Conservation (phyloP, 2,888 invertebrate genomes). For the Drosophila putrida region DNA sequence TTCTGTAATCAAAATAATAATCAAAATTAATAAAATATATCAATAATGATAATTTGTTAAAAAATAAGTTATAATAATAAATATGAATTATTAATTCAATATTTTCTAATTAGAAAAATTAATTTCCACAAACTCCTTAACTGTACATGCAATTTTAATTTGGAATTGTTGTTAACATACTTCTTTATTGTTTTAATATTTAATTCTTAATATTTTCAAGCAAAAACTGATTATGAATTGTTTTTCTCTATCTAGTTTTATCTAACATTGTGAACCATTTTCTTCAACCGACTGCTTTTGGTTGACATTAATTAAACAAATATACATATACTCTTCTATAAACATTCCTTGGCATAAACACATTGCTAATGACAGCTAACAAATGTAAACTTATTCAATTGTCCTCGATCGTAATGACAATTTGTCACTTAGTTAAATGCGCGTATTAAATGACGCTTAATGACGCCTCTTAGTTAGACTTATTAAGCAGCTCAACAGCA, state of each 20-base stretch:
- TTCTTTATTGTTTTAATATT: too few relatives aligned
- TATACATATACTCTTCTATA: too few relatives aligned
- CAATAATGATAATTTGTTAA: not conserved
- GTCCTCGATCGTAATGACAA: constrained; percentile 32
- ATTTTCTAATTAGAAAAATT: not conserved
- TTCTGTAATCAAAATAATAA: constrained; percentile 89
- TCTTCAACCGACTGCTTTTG: too few relatives aligned
- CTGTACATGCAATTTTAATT: too few relatives aligned
- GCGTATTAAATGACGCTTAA: constrained; percentile 71
- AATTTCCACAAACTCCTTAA: too few relatives aligned
- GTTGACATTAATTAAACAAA: too few relatives aligned
- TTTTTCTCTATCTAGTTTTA: too few relatives aligned
- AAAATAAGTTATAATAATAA: not conserved
- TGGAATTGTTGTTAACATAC: too few relatives aligned
- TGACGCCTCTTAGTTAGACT: constrained; percentile 46
- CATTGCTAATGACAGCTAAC: constrained; percentile 5
- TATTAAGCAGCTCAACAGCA: constrained; percentile 17
- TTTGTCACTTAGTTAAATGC: constrained; percentile 66
- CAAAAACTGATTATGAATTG: too few relatives aligned
- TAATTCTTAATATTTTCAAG: too few relatives aligned
- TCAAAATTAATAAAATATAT: constrained; percentile 5
- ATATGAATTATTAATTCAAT: not conserved
- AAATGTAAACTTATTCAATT: constrained; percentile 22
- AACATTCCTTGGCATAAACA: constrained; percentile 1
- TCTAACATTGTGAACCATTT: too few relatives aligned